Base-by-base conservation (phyloP, 92 coral and sea anemone genomes). In the Palythoa caribaeorum region DNA sequence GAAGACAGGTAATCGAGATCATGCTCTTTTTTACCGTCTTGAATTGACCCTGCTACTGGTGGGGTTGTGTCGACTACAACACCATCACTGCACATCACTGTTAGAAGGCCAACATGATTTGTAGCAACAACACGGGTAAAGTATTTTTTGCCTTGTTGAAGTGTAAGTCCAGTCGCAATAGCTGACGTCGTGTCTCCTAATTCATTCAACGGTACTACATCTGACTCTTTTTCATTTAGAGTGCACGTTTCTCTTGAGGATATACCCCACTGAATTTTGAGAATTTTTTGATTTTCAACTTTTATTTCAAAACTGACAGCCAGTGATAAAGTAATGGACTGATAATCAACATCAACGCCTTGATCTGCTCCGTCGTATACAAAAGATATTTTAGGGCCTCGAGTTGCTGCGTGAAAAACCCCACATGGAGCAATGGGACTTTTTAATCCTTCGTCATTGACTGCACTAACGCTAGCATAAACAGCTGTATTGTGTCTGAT, bases 81-180 rank as follows among this genome's bases (percentile, higher is more conserved):
- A 28, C 99, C 99, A 88, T 96, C 87, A 71, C 99, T 95, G 39
- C 99, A 96, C 95, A 96, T 94, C 0, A 96, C 92, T 38, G 97
- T 92, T 57, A 92, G 86, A 48, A 96, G 80, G 17, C 98, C 99
- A 83, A 95, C n/a, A 17, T 79, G 87, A 76, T 96, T 94, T 79
- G 92, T 91, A 37, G 92, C 91, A 71, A 89, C 88, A 19, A 96
- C 92, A 47, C 99, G 94, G 39, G 96, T 90, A 84, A 91, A 95
- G 77, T 97, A 97, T 70, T 90, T 94, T 15, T 83, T 73, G 2
- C 97, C 98, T 44, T 92, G 96, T 17, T 53, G 87, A 19, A 97
- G 85, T 35, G 88, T 74, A n/a, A 95, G 72, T 3, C 94, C 94
- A 21, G 99, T 95, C 7, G 90, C 93, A 79, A 95, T 94, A 6